Percentiles rank a stretch among this genome's conserved stretches.
Conservation (phyloP, 2,113 vertebrate species). For the Erinaceus europaeus region DNA sequence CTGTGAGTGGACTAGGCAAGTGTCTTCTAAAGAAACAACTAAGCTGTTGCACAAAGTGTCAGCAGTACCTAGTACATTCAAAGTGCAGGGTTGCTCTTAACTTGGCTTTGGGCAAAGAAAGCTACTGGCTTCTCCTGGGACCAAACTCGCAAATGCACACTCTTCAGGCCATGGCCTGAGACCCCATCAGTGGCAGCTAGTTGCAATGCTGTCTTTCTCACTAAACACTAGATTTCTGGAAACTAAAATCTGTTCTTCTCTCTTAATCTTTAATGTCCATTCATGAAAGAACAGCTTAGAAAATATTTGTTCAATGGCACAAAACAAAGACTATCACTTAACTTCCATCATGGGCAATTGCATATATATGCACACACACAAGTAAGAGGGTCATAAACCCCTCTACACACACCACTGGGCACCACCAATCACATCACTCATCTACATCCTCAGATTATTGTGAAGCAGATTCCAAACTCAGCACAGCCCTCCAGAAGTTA, state of each 20-base stretch:
- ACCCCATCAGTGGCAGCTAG: background rate
- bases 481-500: background rate
- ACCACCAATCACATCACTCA: background rate
- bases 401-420: background rate
- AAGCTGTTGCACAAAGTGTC: background rate
- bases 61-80: background rate
- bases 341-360: background rate
- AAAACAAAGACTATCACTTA: background rate
- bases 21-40: background rate
- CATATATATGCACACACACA: too few relatives aligned
- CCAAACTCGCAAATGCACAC: background rate
- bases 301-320: background rate
- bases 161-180: background rate
- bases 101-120: background rate
- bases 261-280: background rate
- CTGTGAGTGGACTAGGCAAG: background rate
- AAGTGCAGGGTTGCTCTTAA: background rate
- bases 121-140: background rate
- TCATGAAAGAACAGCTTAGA: background rate
- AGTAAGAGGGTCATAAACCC: background rate
- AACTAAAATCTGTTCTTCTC: background rate
- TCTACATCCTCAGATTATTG: background rate
- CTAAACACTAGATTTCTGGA: background rate
- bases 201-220: background rate
- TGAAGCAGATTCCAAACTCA: background rate